phyloP scores from a whole-genome alignment of 2,113 vertebrate species.

The Ammodramus savannarum region DNA sequence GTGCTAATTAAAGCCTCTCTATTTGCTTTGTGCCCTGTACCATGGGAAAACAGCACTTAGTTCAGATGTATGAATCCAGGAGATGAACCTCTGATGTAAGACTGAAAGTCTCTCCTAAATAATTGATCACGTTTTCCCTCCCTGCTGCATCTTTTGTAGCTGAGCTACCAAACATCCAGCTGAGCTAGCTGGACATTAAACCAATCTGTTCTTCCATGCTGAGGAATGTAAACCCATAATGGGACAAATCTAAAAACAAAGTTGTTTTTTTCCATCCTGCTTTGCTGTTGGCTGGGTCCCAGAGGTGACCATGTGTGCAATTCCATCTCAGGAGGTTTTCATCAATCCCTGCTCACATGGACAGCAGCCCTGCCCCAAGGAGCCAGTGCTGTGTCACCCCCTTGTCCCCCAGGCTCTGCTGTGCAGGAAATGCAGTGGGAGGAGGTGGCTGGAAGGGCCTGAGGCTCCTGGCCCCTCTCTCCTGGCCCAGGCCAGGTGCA shows the following conservation, averaged over 20 bases:
- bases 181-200: background rate
- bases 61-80: background rate
- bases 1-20: background rate
- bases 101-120: background rate
- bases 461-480: background rate
- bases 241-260: background rate
- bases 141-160: background rate
- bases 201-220: background rate
- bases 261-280: background rate
- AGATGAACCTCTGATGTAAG: background rate
- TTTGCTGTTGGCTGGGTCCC: background rate
- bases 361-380: background rate
- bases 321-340: background rate
- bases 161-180: background rate
- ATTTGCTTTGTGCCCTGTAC: background rate
- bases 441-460: background rate
- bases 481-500: background rate
- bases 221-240: background rate
- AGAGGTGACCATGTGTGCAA: fast-evolving
- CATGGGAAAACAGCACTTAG: background rate
- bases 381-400: background rate
- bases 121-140: background rate
- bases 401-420: background rate
- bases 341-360: background rate
- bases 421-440: background rate